Percentiles rank a stretch among this genome's conserved stretches.
phyloP scores from a whole-genome alignment of 2,797 vertebrate genomes.

The Danio tinwini region DNA sequence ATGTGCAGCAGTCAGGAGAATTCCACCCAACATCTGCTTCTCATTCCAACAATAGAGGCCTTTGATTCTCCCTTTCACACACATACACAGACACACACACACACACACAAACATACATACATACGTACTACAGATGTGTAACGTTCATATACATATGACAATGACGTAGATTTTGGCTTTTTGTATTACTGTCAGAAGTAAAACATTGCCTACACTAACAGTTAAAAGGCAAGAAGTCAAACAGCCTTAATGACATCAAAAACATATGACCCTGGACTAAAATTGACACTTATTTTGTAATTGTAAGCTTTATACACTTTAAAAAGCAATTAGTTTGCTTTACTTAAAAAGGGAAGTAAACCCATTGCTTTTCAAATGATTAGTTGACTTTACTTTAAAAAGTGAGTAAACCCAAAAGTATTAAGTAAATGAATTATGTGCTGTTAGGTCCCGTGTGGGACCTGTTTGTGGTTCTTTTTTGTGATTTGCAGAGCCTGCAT shows the following conservation, averaged over 20 bases:
- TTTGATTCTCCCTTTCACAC: slow-evolving; percentile 79
- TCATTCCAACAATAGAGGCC: slow-evolving; percentile 86
- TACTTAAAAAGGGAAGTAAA: too few species aligned
- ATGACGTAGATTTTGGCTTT: slow-evolving; percentile 37
- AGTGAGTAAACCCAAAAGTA: too few species aligned
- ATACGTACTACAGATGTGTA: slow-evolving; percentile 38
- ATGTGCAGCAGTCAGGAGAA: slow-evolving; percentile 87
- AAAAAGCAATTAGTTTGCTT: too few species aligned
- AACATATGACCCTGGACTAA: neutral
- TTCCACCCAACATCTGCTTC: slow-evolving; percentile 91
- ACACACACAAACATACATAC: slow-evolving; percentile 32
- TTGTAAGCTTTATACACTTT: too few species aligned
- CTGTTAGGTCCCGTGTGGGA: too few species aligned
- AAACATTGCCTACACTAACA: neutral
- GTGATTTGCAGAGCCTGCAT: too few species aligned
- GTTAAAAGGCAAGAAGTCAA: neutral
- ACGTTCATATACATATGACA: slow-evolving; percentile 21
- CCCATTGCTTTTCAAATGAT: too few species aligned
- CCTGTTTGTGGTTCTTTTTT: too few species aligned
- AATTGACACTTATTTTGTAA: too few species aligned
- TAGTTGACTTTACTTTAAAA: too few species aligned
- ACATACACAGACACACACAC: slow-evolving; percentile 50
- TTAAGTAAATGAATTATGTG: too few species aligned
- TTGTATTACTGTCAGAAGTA: neutral
- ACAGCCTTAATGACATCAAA: slow-evolving; percentile 3